A percentile compares a stretch with the other conserved stretches of the same genome.
These are phyloP conservation scores for Trissolcus brochymenae DNA, from an alignment of 2,888 invertebrate genomes.

Conservation along the genomic window DNA sequence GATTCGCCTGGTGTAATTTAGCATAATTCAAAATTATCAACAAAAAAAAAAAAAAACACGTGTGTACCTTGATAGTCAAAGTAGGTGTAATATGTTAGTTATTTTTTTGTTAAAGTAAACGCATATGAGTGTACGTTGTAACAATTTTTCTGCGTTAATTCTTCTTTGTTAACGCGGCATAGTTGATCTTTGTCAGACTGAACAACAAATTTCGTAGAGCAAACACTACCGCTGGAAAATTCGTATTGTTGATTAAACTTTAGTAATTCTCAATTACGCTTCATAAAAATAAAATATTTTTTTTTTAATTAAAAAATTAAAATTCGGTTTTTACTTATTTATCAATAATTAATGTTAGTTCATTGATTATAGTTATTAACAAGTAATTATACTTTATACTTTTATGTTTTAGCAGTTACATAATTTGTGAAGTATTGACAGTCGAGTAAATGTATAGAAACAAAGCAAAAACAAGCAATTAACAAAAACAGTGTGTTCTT, in stretches of 20 bases:
- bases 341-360: neutral
- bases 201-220: slow-evolving; percentile 21
- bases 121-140: slow-evolving; percentile 3
- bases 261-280: slow-evolving; percentile 19
- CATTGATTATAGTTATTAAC: neutral
- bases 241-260: slow-evolving; percentile 31
- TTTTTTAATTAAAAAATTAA: too few relatives aligned
- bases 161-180: slow-evolving; percentile 29
- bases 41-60: too few relatives aligned
- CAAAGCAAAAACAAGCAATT: neutral
- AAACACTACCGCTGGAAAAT: slow-evolving; percentile 9
- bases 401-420: slow-evolving; percentile 1
- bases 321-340: neutral
- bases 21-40: too few relatives aligned
- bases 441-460: slow-evolving; percentile 13
- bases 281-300: slow-evolving; percentile 14
- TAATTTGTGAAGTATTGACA: slow-evolving; percentile 28
- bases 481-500: slow-evolving; percentile 21
- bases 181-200: slow-evolving; percentile 23
- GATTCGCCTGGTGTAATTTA: too few relatives aligned
- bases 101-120: slow-evolving; percentile 36
- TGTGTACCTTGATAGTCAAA: too few relatives aligned
- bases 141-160: slow-evolving; percentile 37
- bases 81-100: slow-evolving; percentile 4
- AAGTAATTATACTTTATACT: slow-evolving; percentile 3